Evolutionary conservation across 1,140 invertebrate genomes (phyloP).

Genomic region (Chymomyza costata): DNA sequence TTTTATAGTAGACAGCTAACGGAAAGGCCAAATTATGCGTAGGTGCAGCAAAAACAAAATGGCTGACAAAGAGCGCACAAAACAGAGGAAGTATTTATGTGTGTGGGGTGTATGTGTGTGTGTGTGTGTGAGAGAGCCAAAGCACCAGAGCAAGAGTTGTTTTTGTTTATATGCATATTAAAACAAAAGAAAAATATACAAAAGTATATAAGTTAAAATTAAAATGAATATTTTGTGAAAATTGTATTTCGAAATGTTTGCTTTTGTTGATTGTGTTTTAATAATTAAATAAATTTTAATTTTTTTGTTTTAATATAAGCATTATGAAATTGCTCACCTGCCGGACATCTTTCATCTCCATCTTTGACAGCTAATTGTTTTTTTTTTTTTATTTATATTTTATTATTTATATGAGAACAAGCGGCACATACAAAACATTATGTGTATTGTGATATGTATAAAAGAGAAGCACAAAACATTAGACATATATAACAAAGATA

Average conservation of each 20-base stretch:
- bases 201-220: constrained; percentile 12
- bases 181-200: constrained; percentile 21
- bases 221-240: constrained; percentile 23
- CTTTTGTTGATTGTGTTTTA: constrained; percentile 27
- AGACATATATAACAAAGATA: constrained; percentile 42
- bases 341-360: constrained; percentile 80
- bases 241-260: constrained; percentile 17
- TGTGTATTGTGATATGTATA: constrained; percentile 26
- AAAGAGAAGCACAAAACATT: constrained; percentile 62
- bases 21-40: constrained; percentile 61
- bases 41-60: constrained; percentile 62
- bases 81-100: constrained; percentile 7
- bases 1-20: constrained; percentile 24
- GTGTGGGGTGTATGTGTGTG: constrained; percentile 17
- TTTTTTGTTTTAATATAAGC: constrained; percentile 33
- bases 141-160: constrained; percentile 48
- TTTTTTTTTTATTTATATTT: constrained; percentile 28
- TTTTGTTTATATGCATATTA: constrained; percentile 14
- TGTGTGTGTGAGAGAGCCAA: constrained; percentile 10
- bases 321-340: constrained; percentile 78
- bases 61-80: constrained; percentile 35
- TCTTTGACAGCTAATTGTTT: constrained; percentile 79
- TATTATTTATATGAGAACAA: constrained; percentile 44
- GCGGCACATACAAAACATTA: constrained; percentile 47
- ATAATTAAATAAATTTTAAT: constrained; percentile 10